Evolutionary conservation across 2,113 vertebrate genomes (phyloP), one percentile per base, ranked within the genome.

Genomic region (Glaucomys volans): DNA sequence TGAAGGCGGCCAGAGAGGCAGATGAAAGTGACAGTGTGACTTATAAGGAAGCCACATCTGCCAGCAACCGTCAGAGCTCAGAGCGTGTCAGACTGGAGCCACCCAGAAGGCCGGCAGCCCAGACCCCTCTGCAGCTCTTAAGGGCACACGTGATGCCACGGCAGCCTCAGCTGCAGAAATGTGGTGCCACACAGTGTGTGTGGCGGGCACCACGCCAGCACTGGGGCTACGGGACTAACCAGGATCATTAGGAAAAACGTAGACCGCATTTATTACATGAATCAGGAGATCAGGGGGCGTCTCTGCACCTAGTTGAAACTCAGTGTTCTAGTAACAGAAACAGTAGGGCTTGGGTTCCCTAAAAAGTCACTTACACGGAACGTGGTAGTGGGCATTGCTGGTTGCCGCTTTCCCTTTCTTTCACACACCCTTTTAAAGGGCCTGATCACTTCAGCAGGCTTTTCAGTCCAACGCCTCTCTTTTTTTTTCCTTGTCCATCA

Each of bases 271-370:
- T 97, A 92, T 77, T 91, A 71, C 67, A 40, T 95, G 30, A 69
- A 88, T 67, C 42, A 20, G 40, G 59, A 76, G 35, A 87, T 74
- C 57, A 87, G 52, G 16, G 85, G n/a, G 35, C 80, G 0, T 13
- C 75, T 87, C 97, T 93, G 44, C 44, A 32, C 71, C 92, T 83
- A 71, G 59, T 93, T 97, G 90, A 94, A 95, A 50, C 81, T 77
- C 90, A 94, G 42, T 28, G 6, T 77, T 79, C 90, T 50, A 72
- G 54, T 80, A 74, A 26, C 77, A 42, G 81, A 80, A 94, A 11
- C 32, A 88, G 50, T 30, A 77, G 62, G 85, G n/a, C 40, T 90
- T 80, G 30, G 57, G 52, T 87, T 88, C 44, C 59, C 71, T 84
- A n/a, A 84, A 97, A 83, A 5, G 54, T 44, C 32, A 86, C 50